Evolutionary conservation across 2,888 invertebrate genomes (phyloP), one percentile per base, ranked within the genome.

Genomic region (Agrilus mali): DNA sequence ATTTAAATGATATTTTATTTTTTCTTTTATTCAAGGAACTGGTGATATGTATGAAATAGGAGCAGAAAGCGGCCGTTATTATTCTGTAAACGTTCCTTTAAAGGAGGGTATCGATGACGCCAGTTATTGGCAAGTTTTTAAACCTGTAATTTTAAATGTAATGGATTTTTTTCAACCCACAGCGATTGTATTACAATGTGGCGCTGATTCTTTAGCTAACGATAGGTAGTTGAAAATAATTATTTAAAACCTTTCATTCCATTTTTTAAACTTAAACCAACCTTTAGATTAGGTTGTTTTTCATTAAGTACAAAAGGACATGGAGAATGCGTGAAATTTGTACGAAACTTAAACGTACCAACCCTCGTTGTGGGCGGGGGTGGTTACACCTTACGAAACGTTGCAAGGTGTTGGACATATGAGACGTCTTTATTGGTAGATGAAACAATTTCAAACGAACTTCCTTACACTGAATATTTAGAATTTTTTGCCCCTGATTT

Each of bases 21-120:
- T 10, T 17, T 8, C 14, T 15, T 13, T 43, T 46, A 40, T 22
- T 42, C 4, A 38, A 61, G 61, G 62, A 0, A 98, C 97, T 0
- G 97, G 97, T 0, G 95, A 96, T 64, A 96, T 97, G 95, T 95
- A 93, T 65, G 97, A 98, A 69, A 81, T 95, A 40, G 98, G 98
- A 1, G 87, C 92, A 0, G 96, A 96, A 64, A 86, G 86, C 59
- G 97, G 97, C 0, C 73, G 92, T 41, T 95, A 94, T 63, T 98
- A 97, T 63, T 95, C 96, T 0, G 89, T 99, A 0, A 99, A 99
- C 73, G 95, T 99, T 0, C 98, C 98, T 0, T 65, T 99, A 12
- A 90, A 93, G 58, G 96, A 97, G 66, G 98, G 97, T 0, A 97
- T 98, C 48, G 96, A 96, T 65, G 97, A 97, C 66, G 74, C 78